Base-by-base conservation (phyloP, 2,888 invertebrate species). In the Periphyllus acericola region DNA sequence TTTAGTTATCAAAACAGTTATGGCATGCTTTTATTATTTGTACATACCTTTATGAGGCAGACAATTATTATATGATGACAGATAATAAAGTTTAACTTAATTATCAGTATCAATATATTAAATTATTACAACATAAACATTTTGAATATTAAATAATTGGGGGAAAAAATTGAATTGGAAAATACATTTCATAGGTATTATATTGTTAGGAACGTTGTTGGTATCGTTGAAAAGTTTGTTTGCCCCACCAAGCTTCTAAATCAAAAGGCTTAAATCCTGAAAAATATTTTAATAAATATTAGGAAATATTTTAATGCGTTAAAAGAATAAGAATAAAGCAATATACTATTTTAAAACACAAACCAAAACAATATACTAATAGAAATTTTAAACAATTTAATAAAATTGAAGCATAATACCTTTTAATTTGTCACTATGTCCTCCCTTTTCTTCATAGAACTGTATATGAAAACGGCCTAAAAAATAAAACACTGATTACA, bases 191-290 rank as follows among this genome's bases (percentile, higher is more conserved):
- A 60, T 21, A 55, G 3, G 72, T 0, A n/a, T 46, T 32, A 46
- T 76, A 76, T 76, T 40, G 76, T 87, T 87, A 87, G 86, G 86
- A 87, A 87, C 86, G 86, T 87, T 87, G 86, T 78, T 87, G 86
- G n/a, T 80, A 80, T 79, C 86, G 72, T 74, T 80, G 86, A n/a
- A 87, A 60, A 40, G 80, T 80, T 81, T 87, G 86, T 87, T 87
- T 87, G 36, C 86, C 86, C 86, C 86, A 87, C 80, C 80, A 87
- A 81, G 80, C 86, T 87, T 87, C 86, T 74, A 87, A 34, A 74
- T 87, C 86, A 81, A 87, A 87, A 17, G 86, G 86, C 60, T 80
- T 87, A 79, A 87, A 87, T 81, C 86, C 86, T 87, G 52, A 80
- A 86, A 87, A 29, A 71, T 36, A 87, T 60, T 32, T 66, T 29